These are phyloP conservation scores for Danionella cerebrum DNA, from an alignment of 2,113 vertebrate species.

Conservation along the genomic window DNA sequence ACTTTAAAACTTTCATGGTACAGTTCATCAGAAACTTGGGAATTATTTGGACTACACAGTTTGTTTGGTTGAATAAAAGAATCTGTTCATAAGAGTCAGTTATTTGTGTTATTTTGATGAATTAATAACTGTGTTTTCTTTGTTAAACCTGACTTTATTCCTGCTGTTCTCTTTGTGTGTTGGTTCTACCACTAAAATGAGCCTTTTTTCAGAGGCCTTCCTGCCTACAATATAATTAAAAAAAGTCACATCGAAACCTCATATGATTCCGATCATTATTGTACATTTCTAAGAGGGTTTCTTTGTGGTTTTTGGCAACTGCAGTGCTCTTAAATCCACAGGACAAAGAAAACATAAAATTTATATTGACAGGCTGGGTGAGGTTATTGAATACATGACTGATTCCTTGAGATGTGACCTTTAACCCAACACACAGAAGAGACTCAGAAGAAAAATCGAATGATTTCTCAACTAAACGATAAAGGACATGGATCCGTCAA, in stretches of 20 bases:
- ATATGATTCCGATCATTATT: not conserved
- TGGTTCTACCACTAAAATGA: not conserved
- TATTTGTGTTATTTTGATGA: too few relatives aligned
- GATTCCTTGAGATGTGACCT: conserved; percentile 1
- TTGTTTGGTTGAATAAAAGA: too few relatives aligned
- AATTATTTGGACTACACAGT: too few relatives aligned
- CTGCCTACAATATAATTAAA: not conserved
- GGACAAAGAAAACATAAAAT: not conserved
- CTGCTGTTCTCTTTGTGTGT: not conserved
- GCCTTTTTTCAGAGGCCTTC: not conserved
- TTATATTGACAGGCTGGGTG: conserved; percentile 21
- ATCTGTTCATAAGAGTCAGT: too few relatives aligned
- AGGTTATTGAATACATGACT: not conserved
- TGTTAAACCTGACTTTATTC: not conserved
- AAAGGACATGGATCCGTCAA: conserved; percentile 1
- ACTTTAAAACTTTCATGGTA: too few relatives aligned
- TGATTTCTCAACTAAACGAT: not conserved
- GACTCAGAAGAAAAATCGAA: not conserved
- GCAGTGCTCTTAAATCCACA: not conserved
- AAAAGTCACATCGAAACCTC: conserved; percentile 10
- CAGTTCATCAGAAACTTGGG: too few relatives aligned
- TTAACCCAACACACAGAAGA: not conserved
- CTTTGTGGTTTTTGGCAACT: conserved; percentile 15
- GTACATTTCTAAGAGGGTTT: not conserved
- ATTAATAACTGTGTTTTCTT: not conserved